Conservation (phyloP, 2,797 vertebrate genomes). For the Sebastes nivosus region DNA sequence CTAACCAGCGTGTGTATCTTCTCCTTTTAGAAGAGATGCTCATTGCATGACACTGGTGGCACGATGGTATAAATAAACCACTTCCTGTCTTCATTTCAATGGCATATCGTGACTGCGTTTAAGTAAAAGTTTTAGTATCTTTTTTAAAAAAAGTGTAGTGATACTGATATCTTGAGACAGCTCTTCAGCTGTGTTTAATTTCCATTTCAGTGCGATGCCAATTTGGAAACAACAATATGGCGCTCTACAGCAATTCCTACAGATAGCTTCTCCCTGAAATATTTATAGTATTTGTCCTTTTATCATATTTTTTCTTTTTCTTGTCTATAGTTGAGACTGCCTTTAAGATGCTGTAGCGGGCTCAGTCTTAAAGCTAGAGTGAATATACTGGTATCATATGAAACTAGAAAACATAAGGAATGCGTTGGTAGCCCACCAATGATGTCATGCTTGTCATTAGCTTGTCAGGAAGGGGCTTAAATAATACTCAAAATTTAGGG, state of each 20-base stretch:
- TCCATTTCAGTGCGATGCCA: not conserved
- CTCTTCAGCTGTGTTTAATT: not conserved
- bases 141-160: not conserved
- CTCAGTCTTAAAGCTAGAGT: too few species aligned
- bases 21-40: not conserved
- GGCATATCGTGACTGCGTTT: not conserved
- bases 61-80: not conserved
- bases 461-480: too few species aligned
- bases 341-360: too few species aligned
- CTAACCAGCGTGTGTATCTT: not conserved
- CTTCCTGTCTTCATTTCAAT: not conserved
- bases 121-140: not conserved
- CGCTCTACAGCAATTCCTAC: not conserved
- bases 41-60: conserved; percentile 18
- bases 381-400: too few species aligned
- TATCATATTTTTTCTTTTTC: not conserved
- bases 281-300: not conserved
- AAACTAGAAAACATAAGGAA: too few species aligned
- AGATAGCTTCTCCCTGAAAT: not conserved
- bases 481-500: too few species aligned
- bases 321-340: not conserved
- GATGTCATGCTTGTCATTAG: too few species aligned
- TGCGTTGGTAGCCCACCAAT: too few species aligned
- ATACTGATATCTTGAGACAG: not conserved
- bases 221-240: not conserved